Evolutionary conservation across 1,140 invertebrate genomes (phyloP), one percentile per base, ranked within the genome.

Genomic region (Drosophila kurseongensis): DNA sequence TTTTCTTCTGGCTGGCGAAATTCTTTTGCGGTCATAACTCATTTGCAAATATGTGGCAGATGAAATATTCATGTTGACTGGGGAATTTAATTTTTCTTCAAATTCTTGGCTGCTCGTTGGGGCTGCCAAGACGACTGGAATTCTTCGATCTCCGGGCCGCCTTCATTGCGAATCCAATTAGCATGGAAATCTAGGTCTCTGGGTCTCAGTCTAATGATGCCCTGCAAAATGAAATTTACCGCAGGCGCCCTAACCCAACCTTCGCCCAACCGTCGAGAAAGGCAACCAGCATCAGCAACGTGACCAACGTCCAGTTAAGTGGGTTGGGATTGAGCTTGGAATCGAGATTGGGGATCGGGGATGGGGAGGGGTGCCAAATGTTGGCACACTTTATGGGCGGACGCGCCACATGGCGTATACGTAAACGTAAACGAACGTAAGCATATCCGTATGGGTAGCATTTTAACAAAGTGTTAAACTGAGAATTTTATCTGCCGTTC

Each of bases 401-500:
- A 62, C 68, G 68, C 74, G 81, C 68, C 76, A 82, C 80, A 83
- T 65, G 77, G 67, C 55, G 78, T 72, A 78, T 42, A 54, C 63
- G 68, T 72, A 71, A 71, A 57, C 66, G 68, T 58, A 71, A 71
- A 41, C 65, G 65, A 71, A 71, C 66, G 72, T 75, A 75, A 55
- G 51, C 51, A 41, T 32, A 48, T 54, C 60, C 69, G 74, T 80
- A 66, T 69, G 71, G 78, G 76, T 73, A 66, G 74, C 84, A 89
- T 89, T 89, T 86, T 89, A 89, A 90, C 85, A 90, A 89, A 89
- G 80, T 89, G 84, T 89, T 89, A 89, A 89, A 89, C 80, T 89
- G 84, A 89, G 84, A 89, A 89, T 89, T 89, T 89, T 89, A 89
- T 89, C 84, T 90, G 85, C 84, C 66, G 72, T 89, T 84, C 76